Base-by-base conservation (phyloP, 2,888 invertebrate species). In the Stegana nigrithorax region DNA sequence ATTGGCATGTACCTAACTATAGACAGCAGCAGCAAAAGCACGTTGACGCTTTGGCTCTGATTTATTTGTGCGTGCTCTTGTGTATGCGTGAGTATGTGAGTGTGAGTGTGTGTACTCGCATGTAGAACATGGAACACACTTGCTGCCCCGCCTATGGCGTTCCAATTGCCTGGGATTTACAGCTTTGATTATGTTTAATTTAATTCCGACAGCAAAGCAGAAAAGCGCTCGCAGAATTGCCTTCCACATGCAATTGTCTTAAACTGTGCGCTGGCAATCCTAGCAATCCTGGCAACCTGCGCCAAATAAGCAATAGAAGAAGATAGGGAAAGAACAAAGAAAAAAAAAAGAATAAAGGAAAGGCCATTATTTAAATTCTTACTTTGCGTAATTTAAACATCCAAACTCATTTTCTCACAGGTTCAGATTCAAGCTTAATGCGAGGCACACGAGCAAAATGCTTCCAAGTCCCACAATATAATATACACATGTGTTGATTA, bases 171-270 rank as follows among this genome's bases (percentile, higher is more conserved):
- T 32, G 3, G 53, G 36, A 55, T 55, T 55, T 55, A 27, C 21
- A 47, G 25, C 25, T 21, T 21, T 50, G 44, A 14, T 62, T 45
- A 25, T 57, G 63, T 17, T 60, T 59, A 67, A 67, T 67, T 59
- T 62, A 64, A 67, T 67, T 64, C 60, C 61, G 63, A n/a, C 56
- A 32, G n/a, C 32, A n/a, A 5, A 10, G 32, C 32, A 32, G 32
- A 29, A 29, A 7, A 29, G 29, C 6, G 29, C 29, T 29, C 10
- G 29, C 29, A 29, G 10, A 29, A 29, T 29, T 7, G 14, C 39
- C 17, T 39, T 39, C 39, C n/a, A 39, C 17, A 14, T 39, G 5
- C 12, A 39, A 39, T 39, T 39, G 39, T 39, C 14, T 39, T 39
- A 39, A 39, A 39, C 17, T 39, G 17, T n/a, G n/a, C n/a, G n/a